phyloP scores from a whole-genome alignment of 2,113 vertebrate species.

The Oenanthe oenanthe region DNA sequence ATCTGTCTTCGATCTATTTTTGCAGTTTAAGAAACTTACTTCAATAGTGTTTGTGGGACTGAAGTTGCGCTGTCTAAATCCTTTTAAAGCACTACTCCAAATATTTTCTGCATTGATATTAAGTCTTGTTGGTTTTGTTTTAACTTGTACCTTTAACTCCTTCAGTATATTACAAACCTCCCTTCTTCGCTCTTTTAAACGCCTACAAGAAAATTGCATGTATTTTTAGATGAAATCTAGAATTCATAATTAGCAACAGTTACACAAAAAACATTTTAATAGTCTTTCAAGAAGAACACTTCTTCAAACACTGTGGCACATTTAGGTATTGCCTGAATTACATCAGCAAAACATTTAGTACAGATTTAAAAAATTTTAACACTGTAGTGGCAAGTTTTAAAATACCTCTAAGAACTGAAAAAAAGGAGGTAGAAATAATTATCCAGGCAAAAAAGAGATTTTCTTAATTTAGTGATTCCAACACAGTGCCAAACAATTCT shows the following conservation, averaged over 20 bases:
- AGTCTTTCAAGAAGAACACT: neutral
- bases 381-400: neutral
- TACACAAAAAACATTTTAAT: neutral
- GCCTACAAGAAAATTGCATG: slow-evolving; percentile 68
- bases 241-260: neutral
- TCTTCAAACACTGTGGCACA: neutral
- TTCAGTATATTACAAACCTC: slow-evolving; percentile 75
- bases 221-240: neutral
- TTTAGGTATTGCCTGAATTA: neutral
- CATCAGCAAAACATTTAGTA: neutral
- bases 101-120: slow-evolving; percentile 76
- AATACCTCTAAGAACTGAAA: neutral
- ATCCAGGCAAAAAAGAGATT: neutral
- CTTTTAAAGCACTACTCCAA: slow-evolving; percentile 81
- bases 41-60: slow-evolving; percentile 80
- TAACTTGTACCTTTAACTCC: slow-evolving; percentile 80
- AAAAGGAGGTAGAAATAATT: neutral
- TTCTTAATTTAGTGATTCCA: neutral
- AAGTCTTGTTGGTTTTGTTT: slow-evolving; percentile 72
- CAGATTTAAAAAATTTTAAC: neutral
- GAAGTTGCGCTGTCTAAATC: slow-evolving; percentile 81
- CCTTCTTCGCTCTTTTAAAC: slow-evolving; percentile 64
- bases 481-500: neutral
- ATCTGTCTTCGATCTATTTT: slow-evolving; percentile 17
- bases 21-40: slow-evolving; percentile 76